A percentile compares a stretch with the other conserved stretches of the same genome.
Evolutionary conservation across 2,797 vertebrate genomes (phyloP).

Genomic region (Myotis myotis): DNA sequence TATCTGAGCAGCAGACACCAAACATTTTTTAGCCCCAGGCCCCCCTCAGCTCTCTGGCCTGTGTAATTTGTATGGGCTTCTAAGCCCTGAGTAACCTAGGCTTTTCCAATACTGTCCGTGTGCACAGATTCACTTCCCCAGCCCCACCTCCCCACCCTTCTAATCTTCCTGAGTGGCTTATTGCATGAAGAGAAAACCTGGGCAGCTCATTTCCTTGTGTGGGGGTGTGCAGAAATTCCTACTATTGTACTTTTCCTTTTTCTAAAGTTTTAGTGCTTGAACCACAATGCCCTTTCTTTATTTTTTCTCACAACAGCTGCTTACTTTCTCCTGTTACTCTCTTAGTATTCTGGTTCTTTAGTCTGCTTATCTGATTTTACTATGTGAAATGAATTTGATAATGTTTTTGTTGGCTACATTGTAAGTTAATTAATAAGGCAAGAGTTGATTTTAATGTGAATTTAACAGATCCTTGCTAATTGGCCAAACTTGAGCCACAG

Average conservation of each 20-base stretch:
- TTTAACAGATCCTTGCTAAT: neutral
- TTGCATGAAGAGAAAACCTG: neutral
- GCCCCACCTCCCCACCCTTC: neutral
- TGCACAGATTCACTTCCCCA: neutral
- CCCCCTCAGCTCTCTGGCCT: neutral
- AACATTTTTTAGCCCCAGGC: neutral
- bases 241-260: neutral
- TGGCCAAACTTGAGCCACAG: neutral
- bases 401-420: slow-evolving; percentile 38
- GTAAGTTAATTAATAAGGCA: slow-evolving; percentile 5
- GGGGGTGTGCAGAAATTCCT: neutral
- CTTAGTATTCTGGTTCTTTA: slow-evolving; percentile 30
- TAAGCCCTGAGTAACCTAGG: neutral
- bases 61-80: neutral
- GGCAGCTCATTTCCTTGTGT: neutral
- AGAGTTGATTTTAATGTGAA: neutral
- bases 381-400: slow-evolving; percentile 24
- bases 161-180: neutral
- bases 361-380: neutral
- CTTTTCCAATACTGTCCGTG: neutral
- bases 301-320: neutral
- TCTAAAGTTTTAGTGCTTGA: slow-evolving; percentile 34
- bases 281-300: neutral
- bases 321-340: neutral
- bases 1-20: slow-evolving; percentile 10